Conservation (phyloP, 2,113 vertebrate genomes). For the Corythornis cristatus region DNA sequence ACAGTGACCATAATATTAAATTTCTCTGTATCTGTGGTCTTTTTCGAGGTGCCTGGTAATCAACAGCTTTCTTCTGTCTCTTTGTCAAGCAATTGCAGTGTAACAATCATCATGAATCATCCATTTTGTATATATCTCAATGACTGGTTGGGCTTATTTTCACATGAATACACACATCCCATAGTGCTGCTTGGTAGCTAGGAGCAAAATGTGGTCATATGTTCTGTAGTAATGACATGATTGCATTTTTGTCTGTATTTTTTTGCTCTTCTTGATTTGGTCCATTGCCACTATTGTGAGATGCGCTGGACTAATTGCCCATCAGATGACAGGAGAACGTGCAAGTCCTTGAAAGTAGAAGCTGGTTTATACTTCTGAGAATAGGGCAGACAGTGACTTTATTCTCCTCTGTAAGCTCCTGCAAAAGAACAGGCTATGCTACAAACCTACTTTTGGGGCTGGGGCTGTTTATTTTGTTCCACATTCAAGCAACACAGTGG, state of each 20-base stretch:
- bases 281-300: slow-evolving; percentile 14
- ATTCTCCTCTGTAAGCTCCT: background rate
- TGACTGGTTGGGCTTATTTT: slow-evolving; percentile 35
- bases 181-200: slow-evolving; percentile 13
- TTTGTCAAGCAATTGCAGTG: slow-evolving; percentile 19
- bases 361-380: background rate
- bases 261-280: background rate
- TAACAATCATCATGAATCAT: slow-evolving; percentile 42
- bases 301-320: slow-evolving; percentile 22
- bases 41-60: slow-evolving; percentile 29
- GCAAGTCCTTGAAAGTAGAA: slow-evolving; percentile 3
- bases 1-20: background rate
- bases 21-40: slow-evolving; percentile 39
- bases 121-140: slow-evolving; percentile 36
- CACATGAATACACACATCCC: slow-evolving; percentile 28
- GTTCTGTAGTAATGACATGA: background rate
- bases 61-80: slow-evolving; percentile 36
- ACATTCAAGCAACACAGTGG: background rate
- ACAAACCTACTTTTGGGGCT: background rate
- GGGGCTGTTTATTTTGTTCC: background rate
- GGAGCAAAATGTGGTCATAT: slow-evolving; percentile 35
- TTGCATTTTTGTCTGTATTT: slow-evolving; percentile 34
- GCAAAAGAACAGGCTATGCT: background rate
- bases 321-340: background rate
- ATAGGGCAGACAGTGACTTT: background rate